Conservation (phyloP, 2,797 vertebrate genomes). For the Gorsachius magnificus region DNA sequence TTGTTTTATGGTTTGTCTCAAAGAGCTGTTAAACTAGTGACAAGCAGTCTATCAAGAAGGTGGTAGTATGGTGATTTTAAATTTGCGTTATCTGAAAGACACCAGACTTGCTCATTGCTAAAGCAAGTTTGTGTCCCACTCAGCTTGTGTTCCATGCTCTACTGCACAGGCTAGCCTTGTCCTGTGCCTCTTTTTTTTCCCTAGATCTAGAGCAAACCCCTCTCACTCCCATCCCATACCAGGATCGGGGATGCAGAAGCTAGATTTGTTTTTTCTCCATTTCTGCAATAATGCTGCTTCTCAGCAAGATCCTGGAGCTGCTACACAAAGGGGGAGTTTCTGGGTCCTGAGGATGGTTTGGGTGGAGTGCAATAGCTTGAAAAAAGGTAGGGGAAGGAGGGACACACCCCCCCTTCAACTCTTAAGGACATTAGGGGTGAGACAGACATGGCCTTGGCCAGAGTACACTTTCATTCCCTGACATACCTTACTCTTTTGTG, state of each 20-base stretch:
- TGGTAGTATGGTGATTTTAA: neutral
- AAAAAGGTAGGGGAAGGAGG: neutral
- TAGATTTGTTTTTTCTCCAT: neutral
- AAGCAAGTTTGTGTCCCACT: neutral
- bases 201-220: neutral
- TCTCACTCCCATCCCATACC: fast-evolving
- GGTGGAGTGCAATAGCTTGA: neutral
- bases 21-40: neutral
- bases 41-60: neutral
- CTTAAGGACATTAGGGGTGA: neutral
- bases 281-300: neutral
- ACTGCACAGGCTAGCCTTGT: neutral
- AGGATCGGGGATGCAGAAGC: neutral
- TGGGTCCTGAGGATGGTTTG: neutral
- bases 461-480: neutral
- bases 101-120: neutral
- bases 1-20: slow-evolving; percentile 1
- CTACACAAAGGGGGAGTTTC: neutral
- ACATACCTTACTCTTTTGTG: neutral
- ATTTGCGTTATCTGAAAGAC: neutral
- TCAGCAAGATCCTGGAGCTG: neutral
- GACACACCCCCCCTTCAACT: neutral
- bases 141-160: neutral
- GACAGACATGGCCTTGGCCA: neutral
- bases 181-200: neutral